Base-by-base conservation (phyloP, 2,888 invertebrate species). In the Alsophila aescularia region DNA sequence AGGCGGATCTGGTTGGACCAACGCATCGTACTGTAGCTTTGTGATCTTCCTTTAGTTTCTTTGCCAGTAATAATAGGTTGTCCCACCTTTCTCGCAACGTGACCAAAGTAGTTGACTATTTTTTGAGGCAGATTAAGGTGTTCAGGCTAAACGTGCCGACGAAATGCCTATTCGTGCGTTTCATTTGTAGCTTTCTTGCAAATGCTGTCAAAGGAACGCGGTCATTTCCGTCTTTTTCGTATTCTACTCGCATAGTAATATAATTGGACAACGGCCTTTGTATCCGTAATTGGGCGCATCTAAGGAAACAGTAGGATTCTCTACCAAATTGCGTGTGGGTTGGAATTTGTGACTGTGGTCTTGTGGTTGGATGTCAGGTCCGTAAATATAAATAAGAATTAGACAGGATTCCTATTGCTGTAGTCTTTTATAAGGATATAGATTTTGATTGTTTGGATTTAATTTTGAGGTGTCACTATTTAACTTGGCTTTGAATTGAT, bases 261-360 rank as follows among this genome's bases (percentile, higher is more conserved):
- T 53, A 53, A 53, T 53, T 53, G 47, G 53, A 39, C 40, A 49
- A 15, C 34, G 35, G 35, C 6, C 34, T 27, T 40, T 32, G n/a
- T 42, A 12, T 14, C 39, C 32, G 27, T 49, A 54, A 31, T 44
- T 49, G 39, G 43, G 16, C 39, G 18, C 54, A 44, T 52, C 39
- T 39, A 13, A 42, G 21, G 37, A 40, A 40, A 48, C 14, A 27
- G 10, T 12, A 13, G 16, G 27, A 44, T 14, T 39, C 9, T 52
- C 14, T 10, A 29, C 37, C 44, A 40, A 49, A 24, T 41, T 31
- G 43, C 27, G 39, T 18, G 54, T 54, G 21, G 43, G 9, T 29
- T n/a, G 49, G 49, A 13, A 44, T 49, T 37, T 49, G 14, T 52
- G 18, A 41, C 35, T 27, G 34, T 24, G n/a, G 8, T 7, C 5